Evolutionary conservation across 1,140 invertebrate species (phyloP).

Genomic region (Diabrotica undecimpunctata): DNA sequence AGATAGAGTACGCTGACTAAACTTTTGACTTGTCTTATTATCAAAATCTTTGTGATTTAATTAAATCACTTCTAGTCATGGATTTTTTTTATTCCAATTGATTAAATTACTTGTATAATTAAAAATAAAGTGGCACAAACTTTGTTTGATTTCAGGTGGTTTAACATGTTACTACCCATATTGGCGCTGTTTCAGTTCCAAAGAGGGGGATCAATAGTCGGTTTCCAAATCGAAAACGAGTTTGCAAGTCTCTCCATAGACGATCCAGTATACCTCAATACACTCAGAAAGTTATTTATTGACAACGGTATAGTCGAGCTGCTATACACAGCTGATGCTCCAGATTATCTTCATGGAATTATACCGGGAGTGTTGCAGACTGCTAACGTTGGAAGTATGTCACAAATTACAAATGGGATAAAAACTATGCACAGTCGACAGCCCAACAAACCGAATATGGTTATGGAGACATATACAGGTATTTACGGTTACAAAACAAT

Average conservation of each 20-base stretch:
- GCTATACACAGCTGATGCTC: constrained; percentile 53
- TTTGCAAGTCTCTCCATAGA: constrained; percentile 46
- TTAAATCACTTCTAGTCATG: too few relatives aligned
- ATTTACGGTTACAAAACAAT: constrained; percentile 38
- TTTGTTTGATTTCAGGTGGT: constrained; percentile 42
- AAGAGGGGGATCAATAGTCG: constrained; percentile 58
- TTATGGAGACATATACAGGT: constrained; percentile 57
- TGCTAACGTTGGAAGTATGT: constrained; percentile 48
- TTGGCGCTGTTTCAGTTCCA: constrained; percentile 52
- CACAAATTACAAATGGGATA: constrained; percentile 25
- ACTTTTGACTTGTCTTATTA: too few relatives aligned
- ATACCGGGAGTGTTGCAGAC: constrained; percentile 42
- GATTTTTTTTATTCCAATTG: too few relatives aligned
- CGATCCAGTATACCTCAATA: constrained; percentile 49
- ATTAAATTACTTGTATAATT: too few relatives aligned
- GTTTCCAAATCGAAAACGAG: constrained; percentile 56
- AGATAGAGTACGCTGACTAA: too few relatives aligned
- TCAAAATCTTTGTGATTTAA: too few relatives aligned
- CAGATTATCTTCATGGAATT: constrained; percentile 18
- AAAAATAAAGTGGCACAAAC: too few relatives aligned
- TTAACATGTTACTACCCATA: constrained; percentile 49
- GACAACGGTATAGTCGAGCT: constrained; percentile 50
- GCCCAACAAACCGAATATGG: constrained; percentile 56
- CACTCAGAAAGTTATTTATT: constrained; percentile 44
- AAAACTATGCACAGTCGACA: constrained; percentile 47